Conservation (phyloP, 1,140 invertebrate genomes). For the Apis laboriosa region DNA sequence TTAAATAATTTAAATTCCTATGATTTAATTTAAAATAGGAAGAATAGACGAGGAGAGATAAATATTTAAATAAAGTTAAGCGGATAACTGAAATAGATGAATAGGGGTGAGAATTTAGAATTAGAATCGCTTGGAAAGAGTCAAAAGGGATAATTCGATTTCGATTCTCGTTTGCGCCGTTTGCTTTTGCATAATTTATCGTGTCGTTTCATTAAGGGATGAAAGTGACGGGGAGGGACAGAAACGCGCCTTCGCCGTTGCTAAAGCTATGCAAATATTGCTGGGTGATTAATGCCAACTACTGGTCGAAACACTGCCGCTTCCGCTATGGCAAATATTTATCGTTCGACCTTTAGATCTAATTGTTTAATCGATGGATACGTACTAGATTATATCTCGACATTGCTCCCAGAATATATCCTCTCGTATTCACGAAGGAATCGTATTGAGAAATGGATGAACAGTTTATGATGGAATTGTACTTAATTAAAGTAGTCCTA, state of each 20-base stretch:
- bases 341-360: constrained; percentile 19
- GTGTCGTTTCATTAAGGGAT: not conserved
- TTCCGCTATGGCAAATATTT: constrained; percentile 24
- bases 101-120: not conserved
- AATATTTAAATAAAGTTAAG: not conserved
- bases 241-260: not conserved
- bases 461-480: not conserved
- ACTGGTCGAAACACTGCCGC: constrained; percentile 13
- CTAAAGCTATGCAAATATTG: constrained; percentile 32
- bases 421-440: not conserved
- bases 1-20: no score
- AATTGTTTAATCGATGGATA: constrained; percentile 35
- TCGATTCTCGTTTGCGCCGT: not conserved
- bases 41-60: not conserved
- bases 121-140: not conserved
- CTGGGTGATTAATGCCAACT: constrained; percentile 30
- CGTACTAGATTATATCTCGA: not conserved
- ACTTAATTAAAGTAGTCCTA: no score
- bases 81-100: not conserved
- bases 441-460: not conserved
- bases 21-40: no score
- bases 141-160: not conserved
- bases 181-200: constrained; percentile 17
- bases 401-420: no score
- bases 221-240: not conserved